A percentile compares a stretch with the other conserved stretches of the same genome.
phyloP scores from a whole-genome alignment of 1,140 invertebrate genomes.

The Aphelenchoides besseyi region DNA sequence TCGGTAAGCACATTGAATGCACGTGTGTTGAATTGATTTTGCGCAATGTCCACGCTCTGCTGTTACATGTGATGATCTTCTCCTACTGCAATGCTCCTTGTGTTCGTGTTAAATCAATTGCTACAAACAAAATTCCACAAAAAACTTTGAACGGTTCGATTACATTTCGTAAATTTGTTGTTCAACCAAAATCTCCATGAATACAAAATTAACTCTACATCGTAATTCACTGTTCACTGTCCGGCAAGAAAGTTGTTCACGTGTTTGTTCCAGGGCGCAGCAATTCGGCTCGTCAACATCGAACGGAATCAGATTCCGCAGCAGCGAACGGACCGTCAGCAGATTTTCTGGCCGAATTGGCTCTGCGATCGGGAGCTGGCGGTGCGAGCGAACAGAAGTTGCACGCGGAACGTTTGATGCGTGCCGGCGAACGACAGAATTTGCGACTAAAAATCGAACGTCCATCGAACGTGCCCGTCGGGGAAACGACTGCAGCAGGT shows the following conservation, averaged over 20 bases:
- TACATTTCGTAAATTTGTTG: no score
- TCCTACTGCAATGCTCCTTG: no score
- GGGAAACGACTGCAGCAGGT: not conserved
- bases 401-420: constrained; percentile 1
- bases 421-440: constrained; percentile 10
- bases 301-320: not conserved
- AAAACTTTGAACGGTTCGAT: no score
- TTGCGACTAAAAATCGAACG: constrained; percentile 21
- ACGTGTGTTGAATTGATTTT: no score
- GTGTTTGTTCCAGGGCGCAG: constrained; percentile 18
- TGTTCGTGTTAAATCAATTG: no score
- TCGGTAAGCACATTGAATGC: not conserved
- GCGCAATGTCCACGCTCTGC: no score
- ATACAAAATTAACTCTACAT: no score
- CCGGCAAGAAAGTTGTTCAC: no score
- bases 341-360: constrained; percentile 5
- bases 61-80: no score
- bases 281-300: constrained; percentile 17
- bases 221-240: no score
- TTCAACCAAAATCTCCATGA: no score
- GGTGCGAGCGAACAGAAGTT: not conserved
- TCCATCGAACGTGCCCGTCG: not conserved
- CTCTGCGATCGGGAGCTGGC: not conserved
- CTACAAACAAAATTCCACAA: no score
- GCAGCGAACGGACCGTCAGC: not conserved